Evolutionary conservation across 2,113 vertebrate species (phyloP).

Genomic region (Melierax canorus): DNA sequence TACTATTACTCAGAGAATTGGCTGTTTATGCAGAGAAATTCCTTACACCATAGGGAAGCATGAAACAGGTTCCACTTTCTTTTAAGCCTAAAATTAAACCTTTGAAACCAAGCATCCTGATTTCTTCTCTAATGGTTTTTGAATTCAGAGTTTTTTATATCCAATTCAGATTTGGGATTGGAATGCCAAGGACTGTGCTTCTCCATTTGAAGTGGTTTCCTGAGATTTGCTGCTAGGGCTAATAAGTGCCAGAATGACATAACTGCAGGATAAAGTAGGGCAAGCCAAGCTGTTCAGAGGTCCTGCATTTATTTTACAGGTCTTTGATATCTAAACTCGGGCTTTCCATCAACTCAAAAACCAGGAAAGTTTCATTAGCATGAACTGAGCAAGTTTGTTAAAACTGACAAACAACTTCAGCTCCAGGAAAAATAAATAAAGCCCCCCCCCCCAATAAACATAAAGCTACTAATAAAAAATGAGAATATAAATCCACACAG

Average conservation of each 20-base stretch:
- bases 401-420: neutral
- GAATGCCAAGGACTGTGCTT: neutral
- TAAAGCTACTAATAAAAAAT: neutral
- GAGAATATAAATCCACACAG: constrained; percentile 7
- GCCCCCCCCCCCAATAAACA: neutral
- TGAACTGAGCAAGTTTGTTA: neutral
- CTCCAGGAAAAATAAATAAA: neutral
- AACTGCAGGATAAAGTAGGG: neutral
- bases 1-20: neutral
- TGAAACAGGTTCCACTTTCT: neutral
- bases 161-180: neutral
- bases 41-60: neutral
- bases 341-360: neutral
- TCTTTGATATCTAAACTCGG: neutral
- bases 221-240: neutral
- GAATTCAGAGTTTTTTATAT: neutral
- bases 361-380: neutral
- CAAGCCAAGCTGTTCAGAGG: neutral
- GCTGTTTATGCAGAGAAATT: neutral
- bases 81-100: neutral
- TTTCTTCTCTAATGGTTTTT: neutral
- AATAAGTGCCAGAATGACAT: neutral
- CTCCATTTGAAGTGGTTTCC: neutral
- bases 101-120: neutral
- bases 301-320: neutral